phyloP scores from a whole-genome alignment of 2,113 vertebrate species.

The Peromyscus maniculatus region DNA sequence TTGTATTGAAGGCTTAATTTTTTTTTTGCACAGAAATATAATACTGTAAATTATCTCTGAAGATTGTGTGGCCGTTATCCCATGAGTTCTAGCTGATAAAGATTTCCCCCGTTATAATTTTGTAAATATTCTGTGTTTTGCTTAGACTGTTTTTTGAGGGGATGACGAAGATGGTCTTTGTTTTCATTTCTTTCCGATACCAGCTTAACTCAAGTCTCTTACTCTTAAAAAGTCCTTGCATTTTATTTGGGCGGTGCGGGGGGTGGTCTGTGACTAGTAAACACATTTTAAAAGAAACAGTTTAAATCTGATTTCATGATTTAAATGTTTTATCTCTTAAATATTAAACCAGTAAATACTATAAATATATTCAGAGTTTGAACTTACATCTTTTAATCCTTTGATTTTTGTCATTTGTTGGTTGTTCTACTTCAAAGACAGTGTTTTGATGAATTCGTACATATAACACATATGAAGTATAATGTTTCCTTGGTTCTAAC shows the following conservation, averaged over 20 bases:
- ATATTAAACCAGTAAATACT: not conserved
- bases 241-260: not conserved
- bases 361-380: not conserved
- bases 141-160: not conserved
- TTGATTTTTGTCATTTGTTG: not conserved
- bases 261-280: not conserved
- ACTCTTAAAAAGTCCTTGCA: not conserved
- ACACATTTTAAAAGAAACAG: not conserved
- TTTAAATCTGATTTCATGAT: not conserved
- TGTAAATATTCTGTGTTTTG: not conserved
- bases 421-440: not conserved
- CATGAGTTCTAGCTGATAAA: not conserved
- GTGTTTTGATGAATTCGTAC: not conserved
- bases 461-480: not conserved
- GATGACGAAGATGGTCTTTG: not conserved
- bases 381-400: not conserved
- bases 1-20: not conserved
- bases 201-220: not conserved
- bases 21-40: not conserved
- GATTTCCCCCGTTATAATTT: not conserved
- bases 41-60: not conserved
- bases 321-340: not conserved
- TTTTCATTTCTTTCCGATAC: not conserved
- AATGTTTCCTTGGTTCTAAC: not conserved
- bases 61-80: not conserved